Base-by-base conservation (phyloP, 2,797 vertebrate species). In the Poeciliopsis paucimaculata region DNA sequence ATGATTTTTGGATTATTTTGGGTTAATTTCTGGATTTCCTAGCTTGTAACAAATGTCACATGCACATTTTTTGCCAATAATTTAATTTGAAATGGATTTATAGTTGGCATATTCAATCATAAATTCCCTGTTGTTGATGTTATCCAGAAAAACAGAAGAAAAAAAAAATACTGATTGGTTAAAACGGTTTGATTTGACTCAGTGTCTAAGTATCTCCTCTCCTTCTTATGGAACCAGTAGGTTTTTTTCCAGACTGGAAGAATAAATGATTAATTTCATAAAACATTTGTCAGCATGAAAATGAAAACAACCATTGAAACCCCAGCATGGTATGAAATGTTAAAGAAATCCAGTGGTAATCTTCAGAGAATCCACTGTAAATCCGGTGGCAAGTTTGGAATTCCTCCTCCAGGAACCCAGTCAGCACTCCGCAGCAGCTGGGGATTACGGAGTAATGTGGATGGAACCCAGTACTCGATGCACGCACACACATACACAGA, bases 361-460 rank as follows among this genome's bases (percentile, higher is more conserved):
- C 90, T 90, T 80, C 34, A 1, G 90, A 90, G 88, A 92, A 93
- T 94, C 89, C 81, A 75, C 83, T 93, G 90, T 88, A 94, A 94
- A 94, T 95, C 93, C 89, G 81, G 88, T 92, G 89, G 90, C 86
- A 80, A 89, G 87, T 92, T 90, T 91, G 93, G 92, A 95, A 95
- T 94, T 93, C 89, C 90, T 84, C 86, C 86, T 81, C 82, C 90
- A 93, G 92, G 92, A 94, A 93, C 91, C 89, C 70, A 87, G 92
- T 91, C 89, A 88, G 90, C 88, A 73, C 81, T 31, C 81, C 88
- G 78, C 85, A 89, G 94, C 94, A 95, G 94, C 93, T 94, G 94
- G 86, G 93, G 93, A 94, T 95, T 93, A 94, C 36, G 49, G 85
- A 86, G 88, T 86, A 90, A 93, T 93, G 91, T 90, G 92, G 86